phyloP scores from a whole-genome alignment of 2,113 vertebrate genomes.

The Uropsilus gracilis region DNA sequence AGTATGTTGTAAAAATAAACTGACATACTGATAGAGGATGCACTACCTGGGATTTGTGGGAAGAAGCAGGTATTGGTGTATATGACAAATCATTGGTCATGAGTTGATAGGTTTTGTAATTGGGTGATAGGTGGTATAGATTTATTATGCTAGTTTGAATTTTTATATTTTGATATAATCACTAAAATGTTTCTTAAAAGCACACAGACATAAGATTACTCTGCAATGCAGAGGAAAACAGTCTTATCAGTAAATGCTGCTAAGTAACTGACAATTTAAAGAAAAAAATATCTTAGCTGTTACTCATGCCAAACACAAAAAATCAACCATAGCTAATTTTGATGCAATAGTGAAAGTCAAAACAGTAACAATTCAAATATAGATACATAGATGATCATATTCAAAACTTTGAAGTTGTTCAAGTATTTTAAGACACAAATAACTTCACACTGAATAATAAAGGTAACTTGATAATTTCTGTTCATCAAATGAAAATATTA shows the following conservation, averaged over 20 bases:
- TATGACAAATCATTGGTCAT: neutral
- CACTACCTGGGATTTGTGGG: neutral
- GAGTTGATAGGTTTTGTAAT: neutral
- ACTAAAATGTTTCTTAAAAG: neutral
- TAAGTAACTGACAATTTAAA: neutral
- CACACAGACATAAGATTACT: neutral
- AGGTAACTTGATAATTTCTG: neutral
- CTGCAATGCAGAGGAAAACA: neutral
- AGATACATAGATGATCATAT: neutral
- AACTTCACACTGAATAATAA: neutral
- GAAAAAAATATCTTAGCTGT: neutral
- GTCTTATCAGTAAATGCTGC: neutral
- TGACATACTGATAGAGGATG: neutral
- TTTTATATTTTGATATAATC: neutral
- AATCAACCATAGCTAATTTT: neutral
- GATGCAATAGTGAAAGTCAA: neutral
- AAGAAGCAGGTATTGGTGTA: neutral
- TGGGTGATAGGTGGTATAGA: too few relatives aligned
- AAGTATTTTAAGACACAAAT: neutral
- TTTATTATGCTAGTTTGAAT: neutral
- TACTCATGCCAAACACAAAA: neutral
- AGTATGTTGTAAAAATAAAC: neutral
- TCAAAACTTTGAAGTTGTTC: rapidly evolving
- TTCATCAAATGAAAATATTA: neutral
- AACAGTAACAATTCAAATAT: neutral